A percentile compares a stretch with the other conserved stretches of the same genome.
phyloP scores from a whole-genome alignment of 2,797 vertebrate genomes.

The Ammospiza maritima region DNA sequence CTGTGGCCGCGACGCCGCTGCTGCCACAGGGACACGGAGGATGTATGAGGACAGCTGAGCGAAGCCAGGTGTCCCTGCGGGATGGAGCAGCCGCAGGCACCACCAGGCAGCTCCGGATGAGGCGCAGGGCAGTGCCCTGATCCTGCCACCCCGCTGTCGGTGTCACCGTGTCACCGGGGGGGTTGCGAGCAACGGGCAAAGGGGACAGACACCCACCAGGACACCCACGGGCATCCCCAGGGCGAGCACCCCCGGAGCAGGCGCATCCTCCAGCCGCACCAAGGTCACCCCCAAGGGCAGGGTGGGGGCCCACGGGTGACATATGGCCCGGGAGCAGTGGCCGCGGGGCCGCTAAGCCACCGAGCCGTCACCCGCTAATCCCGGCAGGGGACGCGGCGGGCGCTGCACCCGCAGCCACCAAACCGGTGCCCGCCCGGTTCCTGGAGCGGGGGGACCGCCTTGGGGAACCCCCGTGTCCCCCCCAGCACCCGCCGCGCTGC shows the following conservation, averaged over 20 bases:
- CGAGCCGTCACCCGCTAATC: constrained; percentile 32
- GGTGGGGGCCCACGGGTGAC: constrained; percentile 48
- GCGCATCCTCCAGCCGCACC: not conserved
- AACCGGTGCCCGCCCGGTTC: not conserved
- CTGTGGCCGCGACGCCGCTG: not conserved
- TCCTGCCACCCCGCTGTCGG: not conserved
- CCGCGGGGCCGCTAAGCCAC: constrained; percentile 37
- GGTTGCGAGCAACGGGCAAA: accelerated
- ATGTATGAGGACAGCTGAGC: not conserved
- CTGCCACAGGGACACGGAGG: not conserved
- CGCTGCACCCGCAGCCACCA: not conserved
- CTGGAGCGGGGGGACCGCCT: not conserved
- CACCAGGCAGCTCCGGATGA: not conserved
- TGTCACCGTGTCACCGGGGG: not conserved
- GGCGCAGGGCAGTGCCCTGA: not conserved
- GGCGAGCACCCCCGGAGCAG: not conserved
- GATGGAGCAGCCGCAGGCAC: not conserved
- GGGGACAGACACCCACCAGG: not conserved
- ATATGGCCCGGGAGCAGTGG: constrained; percentile 12
- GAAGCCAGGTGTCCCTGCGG: not conserved
- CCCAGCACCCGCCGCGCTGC: not conserved
- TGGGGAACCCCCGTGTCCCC: not conserved
- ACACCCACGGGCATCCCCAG: not conserved
- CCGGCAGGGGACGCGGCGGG: not conserved
- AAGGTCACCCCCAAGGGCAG: constrained; percentile 64